Evolutionary conservation across 2,888 invertebrate genomes (phyloP).

Genomic region (Rutpela maculata): DNA sequence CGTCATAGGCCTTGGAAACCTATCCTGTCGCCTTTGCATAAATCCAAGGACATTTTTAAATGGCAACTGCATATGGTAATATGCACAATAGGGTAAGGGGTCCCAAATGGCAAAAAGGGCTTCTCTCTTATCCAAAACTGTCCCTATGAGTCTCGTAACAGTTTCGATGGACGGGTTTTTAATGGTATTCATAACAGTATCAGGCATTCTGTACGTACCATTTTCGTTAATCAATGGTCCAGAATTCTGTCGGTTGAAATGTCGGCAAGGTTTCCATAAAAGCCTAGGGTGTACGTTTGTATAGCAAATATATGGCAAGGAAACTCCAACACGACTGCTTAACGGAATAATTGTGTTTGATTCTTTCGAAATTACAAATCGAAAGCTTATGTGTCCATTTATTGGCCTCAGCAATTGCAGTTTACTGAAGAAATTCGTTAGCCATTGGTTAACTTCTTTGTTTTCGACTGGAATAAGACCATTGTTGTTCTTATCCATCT

Average conservation of each 20-base stretch:
- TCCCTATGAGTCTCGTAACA: slow-evolving; percentile 80
- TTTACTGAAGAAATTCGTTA: slow-evolving; percentile 82
- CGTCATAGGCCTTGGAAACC: slow-evolving; percentile 71
- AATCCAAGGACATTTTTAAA: slow-evolving; percentile 78
- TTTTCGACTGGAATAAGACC: slow-evolving; percentile 83
- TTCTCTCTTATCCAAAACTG: slow-evolving; percentile 86
- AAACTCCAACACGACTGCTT: slow-evolving; percentile 86
- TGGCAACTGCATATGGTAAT: slow-evolving; percentile 88
- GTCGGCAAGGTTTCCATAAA: slow-evolving; percentile 80
- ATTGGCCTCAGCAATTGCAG: slow-evolving; percentile 81
- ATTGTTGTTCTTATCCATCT: slow-evolving; percentile 80
- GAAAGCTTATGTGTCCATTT: slow-evolving; percentile 87
- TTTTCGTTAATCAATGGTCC: slow-evolving; percentile 74
- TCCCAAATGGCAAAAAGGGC: slow-evolving; percentile 90
- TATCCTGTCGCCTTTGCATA: slow-evolving; percentile 74
- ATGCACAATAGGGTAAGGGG: slow-evolving; percentile 89
- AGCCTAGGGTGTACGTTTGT: slow-evolving; percentile 81
- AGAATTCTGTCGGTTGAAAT: slow-evolving; percentile 77
- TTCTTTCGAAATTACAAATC: slow-evolving; percentile 81
- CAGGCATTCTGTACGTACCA: slow-evolving; percentile 78
- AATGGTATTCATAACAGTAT: slow-evolving; percentile 76
- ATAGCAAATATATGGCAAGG: slow-evolving; percentile 88
- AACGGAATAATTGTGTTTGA: slow-evolving; percentile 77
- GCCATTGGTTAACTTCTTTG: slow-evolving; percentile 83
- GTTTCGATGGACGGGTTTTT: slow-evolving; percentile 74